Evolutionary conservation across 2,797 vertebrate species (phyloP).

Genomic region (Fratercula arctica): DNA sequence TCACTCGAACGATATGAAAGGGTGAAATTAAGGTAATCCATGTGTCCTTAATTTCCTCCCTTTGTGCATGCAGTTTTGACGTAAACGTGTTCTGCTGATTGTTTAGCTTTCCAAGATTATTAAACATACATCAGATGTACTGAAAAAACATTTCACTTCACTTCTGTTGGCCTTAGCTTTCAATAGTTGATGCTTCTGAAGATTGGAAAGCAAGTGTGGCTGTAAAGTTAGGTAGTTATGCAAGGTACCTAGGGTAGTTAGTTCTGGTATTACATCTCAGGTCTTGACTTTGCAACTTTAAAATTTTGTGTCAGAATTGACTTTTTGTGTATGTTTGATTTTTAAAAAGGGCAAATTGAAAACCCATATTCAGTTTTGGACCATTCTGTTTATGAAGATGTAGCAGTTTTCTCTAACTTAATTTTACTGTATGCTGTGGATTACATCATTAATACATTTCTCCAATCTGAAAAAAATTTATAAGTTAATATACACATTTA

Average conservation of each 20-base stretch:
- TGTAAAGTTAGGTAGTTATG: neutral
- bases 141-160: neutral
- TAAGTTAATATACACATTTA: neutral
- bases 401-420: neutral
- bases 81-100: neutral
- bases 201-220: neutral
- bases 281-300: neutral
- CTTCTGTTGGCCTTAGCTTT: slow-evolving; percentile 12
- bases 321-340: neutral
- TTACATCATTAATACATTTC: neutral
- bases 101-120: neutral
- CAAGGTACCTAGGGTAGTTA: neutral
- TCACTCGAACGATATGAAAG: neutral
- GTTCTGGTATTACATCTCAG: neutral
- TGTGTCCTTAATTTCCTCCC: neutral
- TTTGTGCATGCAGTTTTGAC: neutral
- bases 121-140: neutral
- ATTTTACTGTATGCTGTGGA: neutral
- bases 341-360: neutral
- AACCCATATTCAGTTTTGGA: neutral
- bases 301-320: neutral
- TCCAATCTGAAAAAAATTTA: neutral
- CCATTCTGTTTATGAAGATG: neutral
- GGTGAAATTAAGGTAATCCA: neutral
- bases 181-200: neutral